Percentiles rank a stretch among this genome's conserved stretches.
Conservation (phyloP, 2,888 invertebrate species). For the Ormyrus labotus region DNA sequence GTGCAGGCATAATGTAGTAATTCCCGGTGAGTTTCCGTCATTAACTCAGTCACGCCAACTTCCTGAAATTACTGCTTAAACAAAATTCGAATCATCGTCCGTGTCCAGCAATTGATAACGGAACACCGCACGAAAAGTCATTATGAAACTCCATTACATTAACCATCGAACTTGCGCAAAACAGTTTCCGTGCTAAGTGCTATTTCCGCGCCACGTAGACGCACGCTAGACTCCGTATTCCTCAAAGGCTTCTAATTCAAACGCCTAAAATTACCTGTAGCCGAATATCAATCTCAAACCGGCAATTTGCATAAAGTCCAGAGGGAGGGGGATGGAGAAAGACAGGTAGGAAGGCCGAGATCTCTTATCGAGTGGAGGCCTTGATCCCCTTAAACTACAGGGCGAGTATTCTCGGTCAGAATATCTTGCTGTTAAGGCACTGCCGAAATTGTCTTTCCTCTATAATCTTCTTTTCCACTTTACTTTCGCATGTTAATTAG, state of each 20-base stretch:
- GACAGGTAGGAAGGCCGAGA: neutral
- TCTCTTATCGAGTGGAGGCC: neutral
- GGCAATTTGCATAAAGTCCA: neutral
- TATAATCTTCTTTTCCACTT: neutral
- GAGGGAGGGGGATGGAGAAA: neutral
- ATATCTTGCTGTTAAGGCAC: neutral
- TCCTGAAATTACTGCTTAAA: neutral
- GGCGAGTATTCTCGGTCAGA: constrained; percentile 1
- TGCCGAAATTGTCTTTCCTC: neutral
- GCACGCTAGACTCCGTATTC: neutral
- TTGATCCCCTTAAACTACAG: neutral
- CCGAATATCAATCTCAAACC: constrained; percentile 20
- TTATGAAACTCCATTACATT: constrained; percentile 17
- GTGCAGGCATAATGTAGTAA: neutral
- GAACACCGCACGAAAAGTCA: constrained; percentile 13
- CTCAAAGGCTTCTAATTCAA: constrained; percentile 26
- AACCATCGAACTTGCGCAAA: constrained; percentile 13
- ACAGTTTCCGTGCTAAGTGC: constrained; percentile 1
- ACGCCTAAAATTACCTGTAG: constrained; percentile 6
- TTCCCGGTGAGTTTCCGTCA: neutral
- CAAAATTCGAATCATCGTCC: neutral
- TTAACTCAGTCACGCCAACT: constrained; percentile 6
- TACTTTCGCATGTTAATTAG: neutral
- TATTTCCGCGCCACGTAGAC: neutral
- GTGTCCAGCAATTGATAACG: neutral